Evolutionary conservation across 2,797 vertebrate genomes (phyloP).

Genomic region (Oophaga sylvatica): DNA sequence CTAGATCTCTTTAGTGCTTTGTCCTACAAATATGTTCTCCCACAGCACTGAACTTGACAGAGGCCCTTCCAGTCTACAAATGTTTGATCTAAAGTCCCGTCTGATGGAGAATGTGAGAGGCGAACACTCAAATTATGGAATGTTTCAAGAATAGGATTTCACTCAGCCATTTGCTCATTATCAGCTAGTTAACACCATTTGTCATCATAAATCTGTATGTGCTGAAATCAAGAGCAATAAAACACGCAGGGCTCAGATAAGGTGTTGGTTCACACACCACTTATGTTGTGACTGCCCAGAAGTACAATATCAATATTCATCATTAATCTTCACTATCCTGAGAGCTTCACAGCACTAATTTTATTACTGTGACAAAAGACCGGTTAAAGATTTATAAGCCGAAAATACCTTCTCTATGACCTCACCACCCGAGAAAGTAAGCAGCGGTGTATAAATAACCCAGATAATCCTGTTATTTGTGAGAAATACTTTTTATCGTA

Average conservation of each 20-base stretch:
- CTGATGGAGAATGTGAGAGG: constrained; percentile 59
- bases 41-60: constrained; percentile 70
- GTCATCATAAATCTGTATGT: constrained; percentile 62
- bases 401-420: constrained; percentile 32
- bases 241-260: constrained; percentile 61
- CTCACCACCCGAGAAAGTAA: constrained; percentile 13
- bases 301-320: constrained; percentile 63
- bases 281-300: constrained; percentile 65
- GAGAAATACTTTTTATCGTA: not conserved
- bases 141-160: constrained; percentile 45
- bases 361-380: constrained; percentile 50
- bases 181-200: constrained; percentile 63
- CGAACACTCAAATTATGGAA: constrained; percentile 60
- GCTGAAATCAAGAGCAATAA: constrained; percentile 59
- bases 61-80: constrained; percentile 69
- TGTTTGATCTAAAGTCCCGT: constrained; percentile 73
- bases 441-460: constrained; percentile 12
- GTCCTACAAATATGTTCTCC: constrained; percentile 75
- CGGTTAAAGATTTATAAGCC: constrained; percentile 25
- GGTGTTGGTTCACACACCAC: constrained; percentile 35
- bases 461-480: constrained; percentile 3
- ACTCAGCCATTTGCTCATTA: constrained; percentile 55
- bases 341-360: constrained; percentile 10
- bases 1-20: constrained; percentile 71
- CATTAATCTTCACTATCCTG: constrained; percentile 22